Conservation (phyloP, 2,113 vertebrate species). For the Cnemophilus loriae region DNA sequence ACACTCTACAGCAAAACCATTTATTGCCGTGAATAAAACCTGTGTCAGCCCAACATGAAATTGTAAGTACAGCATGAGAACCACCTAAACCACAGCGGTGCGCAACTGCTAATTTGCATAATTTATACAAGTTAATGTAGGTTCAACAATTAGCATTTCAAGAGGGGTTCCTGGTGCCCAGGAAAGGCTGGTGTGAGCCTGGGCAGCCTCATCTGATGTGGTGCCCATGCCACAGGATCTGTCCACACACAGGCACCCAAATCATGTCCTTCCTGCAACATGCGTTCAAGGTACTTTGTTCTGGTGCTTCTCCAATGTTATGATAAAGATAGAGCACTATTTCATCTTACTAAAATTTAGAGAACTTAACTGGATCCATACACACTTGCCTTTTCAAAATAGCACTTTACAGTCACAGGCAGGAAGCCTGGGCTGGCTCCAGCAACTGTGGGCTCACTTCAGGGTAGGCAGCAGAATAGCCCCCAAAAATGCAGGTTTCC, state of each 20-base stretch:
- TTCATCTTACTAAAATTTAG: neutral
- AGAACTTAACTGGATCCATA: neutral
- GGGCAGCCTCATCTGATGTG: neutral
- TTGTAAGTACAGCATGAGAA: slow-evolving; percentile 50
- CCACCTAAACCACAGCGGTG: slow-evolving; percentile 50
- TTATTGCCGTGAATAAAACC: slow-evolving; percentile 43
- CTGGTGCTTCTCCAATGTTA: neutral
- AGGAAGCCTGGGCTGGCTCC: neutral
- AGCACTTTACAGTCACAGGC: neutral
- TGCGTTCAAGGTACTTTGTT: neutral
- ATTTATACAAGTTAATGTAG: slow-evolving; percentile 70
- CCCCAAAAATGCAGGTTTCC: neutral
- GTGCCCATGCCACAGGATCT: accelerated
- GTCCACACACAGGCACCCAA: neutral
- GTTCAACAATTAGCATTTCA: slow-evolving; percentile 62
- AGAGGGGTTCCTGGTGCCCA: slow-evolving; percentile 56
- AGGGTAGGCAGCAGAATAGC: neutral
- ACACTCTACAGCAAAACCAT: slow-evolving; percentile 44
- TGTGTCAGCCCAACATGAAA: slow-evolving; percentile 42
- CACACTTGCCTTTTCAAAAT: neutral
- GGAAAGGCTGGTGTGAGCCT: slow-evolving; percentile 39
- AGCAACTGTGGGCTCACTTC: neutral
- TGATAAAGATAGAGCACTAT: neutral
- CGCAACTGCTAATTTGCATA: slow-evolving; percentile 60
- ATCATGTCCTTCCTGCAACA: neutral